Conservation (phyloP, 2,888 invertebrate genomes). For the Torymus aiolomorphi region DNA sequence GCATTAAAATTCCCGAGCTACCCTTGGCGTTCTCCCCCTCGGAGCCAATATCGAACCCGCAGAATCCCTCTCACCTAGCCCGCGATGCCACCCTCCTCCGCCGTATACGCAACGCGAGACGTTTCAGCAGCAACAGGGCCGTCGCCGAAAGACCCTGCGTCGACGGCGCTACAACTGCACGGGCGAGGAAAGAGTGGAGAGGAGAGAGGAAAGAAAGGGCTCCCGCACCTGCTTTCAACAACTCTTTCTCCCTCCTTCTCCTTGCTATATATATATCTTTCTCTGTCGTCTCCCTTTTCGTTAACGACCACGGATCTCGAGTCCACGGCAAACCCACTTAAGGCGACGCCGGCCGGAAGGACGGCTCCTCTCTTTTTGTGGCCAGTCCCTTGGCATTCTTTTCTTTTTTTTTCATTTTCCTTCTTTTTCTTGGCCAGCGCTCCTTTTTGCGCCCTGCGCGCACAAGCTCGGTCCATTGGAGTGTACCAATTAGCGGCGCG, state of each 20-base stretch:
- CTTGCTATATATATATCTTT: not conserved
- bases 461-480: slow-evolving; percentile 6
- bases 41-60: no score
- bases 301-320: slow-evolving; percentile 59
- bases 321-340: slow-evolving; percentile 59
- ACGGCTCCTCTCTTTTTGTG: not conserved
- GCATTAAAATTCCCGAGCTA: no score
- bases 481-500: slow-evolving; percentile 44
- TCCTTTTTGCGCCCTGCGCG: not conserved
- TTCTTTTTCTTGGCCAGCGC: not conserved
- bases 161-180: not conserved
- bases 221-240: slow-evolving; percentile 59
- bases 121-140: slow-evolving; percentile 15
- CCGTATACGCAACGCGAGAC: no score
- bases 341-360: slow-evolving; percentile 56
- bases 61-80: no score
- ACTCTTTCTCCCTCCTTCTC: slow-evolving; percentile 38
- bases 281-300: slow-evolving; percentile 49
- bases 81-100: no score
- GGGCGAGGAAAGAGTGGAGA: slow-evolving; percentile 7
- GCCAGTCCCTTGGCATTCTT: slow-evolving; percentile 4
- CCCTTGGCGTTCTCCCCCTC: no score
- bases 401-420: slow-evolving; percentile 6
- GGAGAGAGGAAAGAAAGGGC: not conserved
- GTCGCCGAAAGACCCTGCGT: not conserved